Evolutionary conservation across 2,797 vertebrate genomes (phyloP).

Genomic region (Danio choprae): DNA sequence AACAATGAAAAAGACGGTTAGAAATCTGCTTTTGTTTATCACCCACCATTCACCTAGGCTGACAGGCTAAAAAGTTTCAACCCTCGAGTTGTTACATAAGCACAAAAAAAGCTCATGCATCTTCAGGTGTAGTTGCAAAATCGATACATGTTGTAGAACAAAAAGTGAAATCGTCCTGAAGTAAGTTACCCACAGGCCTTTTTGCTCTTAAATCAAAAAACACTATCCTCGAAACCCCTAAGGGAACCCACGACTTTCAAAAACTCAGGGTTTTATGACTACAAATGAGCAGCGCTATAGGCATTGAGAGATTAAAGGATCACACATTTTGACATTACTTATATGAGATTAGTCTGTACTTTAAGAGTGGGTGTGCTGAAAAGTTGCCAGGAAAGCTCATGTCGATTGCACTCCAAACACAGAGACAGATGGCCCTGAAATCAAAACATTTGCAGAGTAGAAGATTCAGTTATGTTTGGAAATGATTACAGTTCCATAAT

Average conservation of each 20-base stretch:
- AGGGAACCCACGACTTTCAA: not conserved
- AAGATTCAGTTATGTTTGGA: slow-evolving; percentile 36
- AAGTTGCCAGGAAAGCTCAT: not conserved
- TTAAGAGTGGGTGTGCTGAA: not conserved
- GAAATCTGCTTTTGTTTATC: not conserved
- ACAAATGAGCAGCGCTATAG: not conserved
- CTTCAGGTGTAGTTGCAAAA: not conserved
- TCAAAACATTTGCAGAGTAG: slow-evolving; percentile 28
- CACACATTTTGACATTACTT: not conserved
- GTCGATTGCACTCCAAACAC: not conserved
- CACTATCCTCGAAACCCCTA: not conserved
- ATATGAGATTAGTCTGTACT: not conserved
- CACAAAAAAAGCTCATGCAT: not conserved
- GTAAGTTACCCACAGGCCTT: not conserved
- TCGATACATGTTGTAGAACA: not conserved
- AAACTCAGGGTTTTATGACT: not conserved
- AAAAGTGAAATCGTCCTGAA: not conserved
- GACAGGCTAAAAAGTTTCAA: not conserved
- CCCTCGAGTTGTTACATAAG: not conserved
- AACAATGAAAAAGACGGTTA: not conserved
- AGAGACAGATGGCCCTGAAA: slow-evolving; percentile 37
- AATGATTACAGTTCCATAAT: not conserved
- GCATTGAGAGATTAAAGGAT: not conserved
- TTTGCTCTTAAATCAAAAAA: not conserved
- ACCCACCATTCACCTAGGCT: not conserved